Conservation (phyloP, 2,888 invertebrate species). For the Lottia scabra region DNA sequence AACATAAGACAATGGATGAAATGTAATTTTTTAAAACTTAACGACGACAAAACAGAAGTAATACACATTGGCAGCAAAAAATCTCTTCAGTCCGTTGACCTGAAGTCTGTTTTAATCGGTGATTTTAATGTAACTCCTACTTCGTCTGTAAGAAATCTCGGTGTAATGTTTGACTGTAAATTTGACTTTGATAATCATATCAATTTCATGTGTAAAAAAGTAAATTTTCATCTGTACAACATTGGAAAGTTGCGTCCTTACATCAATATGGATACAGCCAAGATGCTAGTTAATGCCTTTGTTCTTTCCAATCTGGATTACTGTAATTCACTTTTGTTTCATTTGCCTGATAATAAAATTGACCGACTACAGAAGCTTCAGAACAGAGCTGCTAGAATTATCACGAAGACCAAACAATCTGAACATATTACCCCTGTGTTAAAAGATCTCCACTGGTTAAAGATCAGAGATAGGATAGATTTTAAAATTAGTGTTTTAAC, state of each 20-base stretch:
- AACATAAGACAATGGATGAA: constrained; percentile 7
- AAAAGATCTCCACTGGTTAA: too few species aligned
- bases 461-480: too few species aligned
- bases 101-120: not conserved
- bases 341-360: not conserved
- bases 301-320: not conserved
- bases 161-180: not conserved
- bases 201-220: not conserved
- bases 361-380: not conserved
- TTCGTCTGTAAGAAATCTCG: not conserved
- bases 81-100: not conserved
- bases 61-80: not conserved
- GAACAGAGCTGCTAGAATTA: not conserved
- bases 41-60: constrained; percentile 2
- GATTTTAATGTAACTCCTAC: not conserved
- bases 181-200: not conserved
- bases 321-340: not conserved
- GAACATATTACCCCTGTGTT: too few species aligned
- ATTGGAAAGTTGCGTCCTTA: not conserved
- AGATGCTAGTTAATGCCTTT: not conserved
- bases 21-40: not conserved
- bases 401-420: not conserved
- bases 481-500: too few species aligned
- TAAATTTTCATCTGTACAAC: not conserved
- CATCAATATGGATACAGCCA: not conserved